Evolutionary conservation across 2,797 vertebrate species (phyloP).

Genomic region (Arrhamphus sclerolepis): DNA sequence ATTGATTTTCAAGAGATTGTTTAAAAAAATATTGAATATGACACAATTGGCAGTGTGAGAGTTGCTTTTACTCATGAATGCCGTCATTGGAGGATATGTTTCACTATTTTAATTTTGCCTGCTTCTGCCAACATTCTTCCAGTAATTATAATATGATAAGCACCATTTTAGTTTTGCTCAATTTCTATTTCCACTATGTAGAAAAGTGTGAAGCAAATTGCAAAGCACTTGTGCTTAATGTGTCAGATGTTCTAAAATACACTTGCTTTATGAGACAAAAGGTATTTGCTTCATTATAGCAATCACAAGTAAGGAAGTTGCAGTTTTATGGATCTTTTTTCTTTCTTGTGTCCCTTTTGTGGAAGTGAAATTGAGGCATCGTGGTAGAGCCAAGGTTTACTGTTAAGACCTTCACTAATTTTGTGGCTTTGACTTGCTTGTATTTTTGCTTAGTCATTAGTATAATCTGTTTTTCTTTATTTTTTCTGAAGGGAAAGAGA

Average conservation of each 20-base stretch:
- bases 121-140: no score
- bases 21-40: no score
- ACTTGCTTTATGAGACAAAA: not conserved
- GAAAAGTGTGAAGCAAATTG: not conserved
- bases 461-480: slow-evolving; percentile 15
- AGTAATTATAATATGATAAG: not conserved
- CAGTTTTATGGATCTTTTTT: not conserved
- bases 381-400: not conserved
- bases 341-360: not conserved
- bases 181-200: no score
- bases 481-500: no score
- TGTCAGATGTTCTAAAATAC: slow-evolving; percentile 6
- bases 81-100: no score
- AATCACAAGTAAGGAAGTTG: not conserved
- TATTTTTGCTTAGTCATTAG: slow-evolving; percentile 35
- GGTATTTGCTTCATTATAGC: not conserved
- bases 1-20: no score
- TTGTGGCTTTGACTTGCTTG: slow-evolving; percentile 27
- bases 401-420: not conserved
- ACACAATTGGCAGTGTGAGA: not conserved
- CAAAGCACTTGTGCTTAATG: not conserved
- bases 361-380: slow-evolving; percentile 38
- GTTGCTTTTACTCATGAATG: not conserved
- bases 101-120: no score
- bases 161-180: no score